phyloP scores from a whole-genome alignment of 53 echinoderm and acorn worm genomes.

The Arbacia lixula region DNA sequence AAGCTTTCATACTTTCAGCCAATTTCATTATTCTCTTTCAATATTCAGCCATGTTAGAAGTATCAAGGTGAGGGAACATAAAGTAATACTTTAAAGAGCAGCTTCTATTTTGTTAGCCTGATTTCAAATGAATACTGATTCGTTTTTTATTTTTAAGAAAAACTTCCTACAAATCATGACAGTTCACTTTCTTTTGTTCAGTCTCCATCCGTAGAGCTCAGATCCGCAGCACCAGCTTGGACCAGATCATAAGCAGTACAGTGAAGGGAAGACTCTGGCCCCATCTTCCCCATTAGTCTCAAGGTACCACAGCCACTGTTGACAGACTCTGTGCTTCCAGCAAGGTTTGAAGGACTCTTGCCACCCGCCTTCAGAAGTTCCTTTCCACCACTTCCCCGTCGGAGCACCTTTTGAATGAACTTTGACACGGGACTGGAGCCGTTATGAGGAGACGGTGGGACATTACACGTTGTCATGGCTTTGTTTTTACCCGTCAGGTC shows the following conservation, averaged over 20 bases:
- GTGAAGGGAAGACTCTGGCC: conserved; percentile 38
- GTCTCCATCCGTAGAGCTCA: conserved; percentile 57
- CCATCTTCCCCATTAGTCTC: conserved; percentile 29
- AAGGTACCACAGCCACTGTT: conserved; percentile 26
- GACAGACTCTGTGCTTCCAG: conserved; percentile 63
- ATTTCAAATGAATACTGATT: too few relatives aligned
- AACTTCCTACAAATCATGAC: neutral
- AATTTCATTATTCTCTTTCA: too few relatives aligned
- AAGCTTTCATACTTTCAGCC: too few relatives aligned
- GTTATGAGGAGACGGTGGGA: conserved; percentile 61
- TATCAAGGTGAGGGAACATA: too few relatives aligned
- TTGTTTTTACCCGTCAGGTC: conserved; percentile 70
- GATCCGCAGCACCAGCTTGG: conserved; percentile 59
- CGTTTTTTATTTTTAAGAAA: too few relatives aligned
- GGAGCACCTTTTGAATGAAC: conserved; percentile 70
- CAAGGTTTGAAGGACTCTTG: conserved; percentile 16
- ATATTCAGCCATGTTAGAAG: too few relatives aligned
- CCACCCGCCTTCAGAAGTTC: conserved; percentile 18
- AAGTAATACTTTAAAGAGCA: too few relatives aligned
- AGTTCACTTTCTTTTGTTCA: neutral
- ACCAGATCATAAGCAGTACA: conserved; percentile 73
- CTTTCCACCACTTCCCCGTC: conserved; percentile 51
- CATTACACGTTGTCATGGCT: conserved; percentile 50
- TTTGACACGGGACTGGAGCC: conserved; percentile 72
- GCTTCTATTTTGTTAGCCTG: too few relatives aligned